Evolutionary conservation across 2,797 vertebrate species (phyloP), one percentile per base, ranked within the genome.

Genomic region (Darevskia mixta): DNA sequence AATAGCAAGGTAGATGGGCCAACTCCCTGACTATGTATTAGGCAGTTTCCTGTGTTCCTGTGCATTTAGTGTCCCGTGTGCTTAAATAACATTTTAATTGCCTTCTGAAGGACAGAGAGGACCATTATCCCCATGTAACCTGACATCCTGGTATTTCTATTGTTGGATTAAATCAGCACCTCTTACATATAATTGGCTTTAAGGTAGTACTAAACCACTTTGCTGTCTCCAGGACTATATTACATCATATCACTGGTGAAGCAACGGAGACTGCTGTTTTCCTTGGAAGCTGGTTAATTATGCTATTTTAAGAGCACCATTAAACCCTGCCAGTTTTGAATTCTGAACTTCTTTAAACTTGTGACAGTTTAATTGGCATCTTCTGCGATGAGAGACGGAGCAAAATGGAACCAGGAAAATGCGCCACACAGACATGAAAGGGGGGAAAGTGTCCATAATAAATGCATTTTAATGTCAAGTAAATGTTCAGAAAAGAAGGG

Each of bases 311-410:
- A 81, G 61, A 85, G 20, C 7, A 20, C 41, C 71, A 29, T 41
- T 76, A 67, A 85, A 75, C 27, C 27, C 11, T 85, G n/a, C 58
- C 43, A 66, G 25, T 81, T 81, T 67, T 85, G 69, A 67, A 67
- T 85, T 38, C 23, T 45, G 43, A 85, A 41, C 58, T 35, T 82
- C 10, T 73, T 27, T 32, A 32, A 80, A 84, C 27, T 29, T 29
- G 41, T 85, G 58, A 76, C 61, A 85, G 81, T 76, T 86, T 67
- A 87, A 82, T 76, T 90, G 82, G 32, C 0, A 86, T 90, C 49
- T 27, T 3, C 1, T 84, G 15, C 15, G 32, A 8, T 6, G n/a
- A 84, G 43, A 75, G 67, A 64, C 5, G 43, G 20, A 35, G n/a
- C 49, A 45, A 64, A 79, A 71, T 8, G 9, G 75, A 71, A 80